phyloP scores from a whole-genome alignment of 2,797 vertebrate species.

The Poecilia gillii region DNA sequence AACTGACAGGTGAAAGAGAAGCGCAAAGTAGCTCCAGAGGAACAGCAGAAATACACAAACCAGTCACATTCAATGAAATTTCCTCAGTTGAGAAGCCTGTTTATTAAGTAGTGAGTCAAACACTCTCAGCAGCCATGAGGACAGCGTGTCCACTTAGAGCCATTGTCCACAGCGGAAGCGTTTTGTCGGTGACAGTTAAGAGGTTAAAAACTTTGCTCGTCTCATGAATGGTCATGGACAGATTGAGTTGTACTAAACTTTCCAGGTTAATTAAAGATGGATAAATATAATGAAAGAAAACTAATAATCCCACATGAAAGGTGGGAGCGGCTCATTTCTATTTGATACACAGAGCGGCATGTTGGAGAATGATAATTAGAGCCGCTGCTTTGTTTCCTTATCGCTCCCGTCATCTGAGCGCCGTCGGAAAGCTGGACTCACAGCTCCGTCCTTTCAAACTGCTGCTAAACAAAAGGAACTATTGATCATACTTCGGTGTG shows the following conservation, averaged over 20 bases:
- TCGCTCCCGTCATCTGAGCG: background rate
- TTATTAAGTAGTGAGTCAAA: too few species aligned
- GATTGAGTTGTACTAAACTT: background rate
- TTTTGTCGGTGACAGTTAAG: background rate
- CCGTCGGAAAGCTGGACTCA: background rate
- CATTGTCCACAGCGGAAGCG: too few species aligned
- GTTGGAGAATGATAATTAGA: slow-evolving; percentile 3
- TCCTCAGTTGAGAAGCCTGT: too few species aligned
- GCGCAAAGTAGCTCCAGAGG: background rate
- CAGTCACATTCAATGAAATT: too few species aligned
- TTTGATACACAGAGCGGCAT: background rate
- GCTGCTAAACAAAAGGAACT: background rate
- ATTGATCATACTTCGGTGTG: background rate
- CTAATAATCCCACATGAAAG: background rate
- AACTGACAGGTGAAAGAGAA: background rate
- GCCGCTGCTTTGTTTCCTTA: background rate
- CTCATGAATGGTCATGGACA: background rate
- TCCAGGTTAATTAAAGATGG: slow-evolving; percentile 1
- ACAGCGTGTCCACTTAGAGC: too few species aligned
- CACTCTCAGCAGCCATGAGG: too few species aligned
- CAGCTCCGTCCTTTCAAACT: background rate
- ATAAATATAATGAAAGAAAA: background rate
- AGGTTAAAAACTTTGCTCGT: background rate
- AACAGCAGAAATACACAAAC: background rate
- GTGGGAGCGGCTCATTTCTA: background rate